These are phyloP conservation scores for Peribatodes rhomboidaria DNA, from an alignment of 2,888 invertebrate species.

Conservation along the genomic window DNA sequence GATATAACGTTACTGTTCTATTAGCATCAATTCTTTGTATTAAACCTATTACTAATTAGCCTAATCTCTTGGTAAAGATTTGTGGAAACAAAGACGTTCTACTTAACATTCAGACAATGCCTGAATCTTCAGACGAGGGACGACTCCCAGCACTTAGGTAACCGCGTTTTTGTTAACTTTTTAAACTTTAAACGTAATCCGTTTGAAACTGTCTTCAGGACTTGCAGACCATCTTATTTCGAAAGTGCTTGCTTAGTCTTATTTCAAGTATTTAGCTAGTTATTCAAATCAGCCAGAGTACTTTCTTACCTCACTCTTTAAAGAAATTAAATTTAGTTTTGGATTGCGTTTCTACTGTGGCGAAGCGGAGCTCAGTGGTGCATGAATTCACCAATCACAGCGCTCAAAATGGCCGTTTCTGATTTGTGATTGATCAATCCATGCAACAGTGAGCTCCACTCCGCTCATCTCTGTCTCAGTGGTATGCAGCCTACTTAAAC, in stretches of 20 bases:
- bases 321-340: too few species aligned
- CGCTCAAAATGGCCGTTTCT: too few species aligned
- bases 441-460: too few species aligned
- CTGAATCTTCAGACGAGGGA: constrained; percentile 45
- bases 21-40: not conserved
- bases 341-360: too few species aligned
- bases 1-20: not conserved
- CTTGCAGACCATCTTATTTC: constrained; percentile 37
- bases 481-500: too few species aligned
- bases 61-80: constrained; percentile 27
- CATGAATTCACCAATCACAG: too few species aligned
- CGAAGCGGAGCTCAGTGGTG: too few species aligned
- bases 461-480: too few species aligned
- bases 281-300: constrained; percentile 3
- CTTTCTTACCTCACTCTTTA: not conserved
- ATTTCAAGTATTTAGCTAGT: not conserved
- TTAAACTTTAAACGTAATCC: constrained; percentile 45
- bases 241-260: constrained; percentile 32
- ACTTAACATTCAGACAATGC: constrained; percentile 53
- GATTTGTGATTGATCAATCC: too few species aligned
- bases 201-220: constrained; percentile 41
- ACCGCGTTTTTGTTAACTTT: constrained; percentile 50
- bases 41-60: not conserved
- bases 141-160: constrained; percentile 36
- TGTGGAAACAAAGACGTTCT: constrained; percentile 48